phyloP scores from a whole-genome alignment of 2,888 invertebrate genomes.

The Anaspis maculata region DNA sequence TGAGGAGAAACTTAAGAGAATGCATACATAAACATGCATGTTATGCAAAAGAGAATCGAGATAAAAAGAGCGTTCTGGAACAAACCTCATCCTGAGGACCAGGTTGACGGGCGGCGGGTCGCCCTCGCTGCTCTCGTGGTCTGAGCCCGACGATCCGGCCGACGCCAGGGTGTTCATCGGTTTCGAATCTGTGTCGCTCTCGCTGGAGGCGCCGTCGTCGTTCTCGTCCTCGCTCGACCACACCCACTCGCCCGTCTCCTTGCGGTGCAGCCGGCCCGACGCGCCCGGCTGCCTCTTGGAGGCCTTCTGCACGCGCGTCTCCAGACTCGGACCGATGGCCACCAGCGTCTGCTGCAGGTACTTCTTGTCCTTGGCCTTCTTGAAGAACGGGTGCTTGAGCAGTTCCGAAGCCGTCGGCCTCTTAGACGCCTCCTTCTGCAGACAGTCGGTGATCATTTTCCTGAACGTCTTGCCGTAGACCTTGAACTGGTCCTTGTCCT shows the following conservation, averaged over 20 bases:
- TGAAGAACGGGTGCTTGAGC: constrained; percentile 95
- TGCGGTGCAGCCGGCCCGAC: constrained; percentile 78
- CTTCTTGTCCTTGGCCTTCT: constrained; percentile 91
- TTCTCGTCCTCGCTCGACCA: constrained; percentile 90
- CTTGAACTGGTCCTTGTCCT: constrained; percentile 97
- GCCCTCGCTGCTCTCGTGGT: constrained; percentile 40
- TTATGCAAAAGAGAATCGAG: no score
- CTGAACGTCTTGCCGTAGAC: constrained; percentile 95
- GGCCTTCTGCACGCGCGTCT: constrained; percentile 82
- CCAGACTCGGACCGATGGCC: constrained; percentile 79
- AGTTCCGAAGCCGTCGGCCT: constrained; percentile 93
- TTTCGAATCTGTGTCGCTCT: constrained; percentile 46
- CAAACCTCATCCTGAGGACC: constrained; percentile 77
- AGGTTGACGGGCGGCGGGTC: constrained; percentile 58
- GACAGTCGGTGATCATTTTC: constrained; percentile 92
- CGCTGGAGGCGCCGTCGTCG: constrained; percentile 58
- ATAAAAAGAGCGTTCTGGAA: background rate
- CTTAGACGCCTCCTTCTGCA: constrained; percentile 92
- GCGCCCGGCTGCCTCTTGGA: constrained; percentile 79
- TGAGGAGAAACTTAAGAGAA: no score
- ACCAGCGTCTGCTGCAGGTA: constrained; percentile 80
- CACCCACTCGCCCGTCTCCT: constrained; percentile 95
- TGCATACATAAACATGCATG: no score
- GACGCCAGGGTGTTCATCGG: constrained; percentile 43
- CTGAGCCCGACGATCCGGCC: constrained; percentile 39